Evolutionary conservation across 2,113 vertebrate genomes (phyloP), one percentile per base, ranked within the genome.

Genomic region (Mormyrus iriodes): DNA sequence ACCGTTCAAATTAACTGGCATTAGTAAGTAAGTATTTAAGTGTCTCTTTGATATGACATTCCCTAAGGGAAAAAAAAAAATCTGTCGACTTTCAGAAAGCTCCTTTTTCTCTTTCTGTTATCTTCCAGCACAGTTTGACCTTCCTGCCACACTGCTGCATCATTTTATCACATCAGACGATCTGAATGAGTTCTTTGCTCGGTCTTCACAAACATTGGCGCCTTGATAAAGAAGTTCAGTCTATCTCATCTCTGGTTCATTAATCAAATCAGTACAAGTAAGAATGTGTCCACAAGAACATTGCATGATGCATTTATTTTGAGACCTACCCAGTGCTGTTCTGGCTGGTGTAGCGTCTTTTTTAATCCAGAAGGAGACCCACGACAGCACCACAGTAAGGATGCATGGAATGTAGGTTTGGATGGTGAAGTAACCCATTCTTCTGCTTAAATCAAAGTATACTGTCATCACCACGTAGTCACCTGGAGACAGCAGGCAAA

Each of bases 291-390:
- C 13, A 2, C 69, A 0, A 84, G 42, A 85, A 19, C 46, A 35
- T 52, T 35, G 44, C 39, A 12, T 6, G 82, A 48, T 53, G 85
- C 27, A 31, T 55, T 31, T 52, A 35, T n/a, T 7, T 87, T 8
- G 31, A 58, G 90, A 92, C 94, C 92, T 95, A 99, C 98, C 98
- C 95, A 99, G 91, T 90, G 98, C 97, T 48, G 98, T 99, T 93
- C 98, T 96, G 93, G 98, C 98, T 88, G 98, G 98, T 19, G 98
- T 99, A 58, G 98, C 97, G 86, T 99, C 98, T 93, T 98, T 98
- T 94, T 99, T 99, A 92, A 99, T 99, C 98, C 98, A 99, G 93
- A 99, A 99, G 3, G 98, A 99, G 19, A 99, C 98, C 98, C 98
- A 99, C 52, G 98, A 99, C 65, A 99, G 95, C 87, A 99, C 98